phyloP scores from a whole-genome alignment of 1,140 invertebrate genomes.

The Matsumurasca onukii region DNA sequence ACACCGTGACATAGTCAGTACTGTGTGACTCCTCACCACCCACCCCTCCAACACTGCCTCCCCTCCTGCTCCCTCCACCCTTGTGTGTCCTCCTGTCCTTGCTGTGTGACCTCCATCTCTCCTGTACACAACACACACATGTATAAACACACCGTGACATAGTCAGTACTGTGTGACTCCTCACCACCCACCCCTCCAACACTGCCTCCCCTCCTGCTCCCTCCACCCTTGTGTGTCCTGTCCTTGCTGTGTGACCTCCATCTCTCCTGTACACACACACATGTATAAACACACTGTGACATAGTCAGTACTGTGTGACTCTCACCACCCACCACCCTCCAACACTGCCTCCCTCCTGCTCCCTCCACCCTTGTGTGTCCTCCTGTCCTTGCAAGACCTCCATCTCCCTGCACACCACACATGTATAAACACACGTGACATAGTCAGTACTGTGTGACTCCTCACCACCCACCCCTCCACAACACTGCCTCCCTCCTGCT shows the following conservation, averaged over 20 bases:
- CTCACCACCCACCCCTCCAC: constrained; percentile 40
- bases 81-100: constrained; percentile 54
- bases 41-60: constrained; percentile 54
- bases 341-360: constrained; percentile 57
- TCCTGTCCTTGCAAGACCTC: background rate
- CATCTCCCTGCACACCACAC: background rate
- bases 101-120: constrained; percentile 62
- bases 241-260: constrained; percentile 65
- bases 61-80: too few relatives aligned
- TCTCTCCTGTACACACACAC: constrained; percentile 54
- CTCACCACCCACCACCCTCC: constrained; percentile 42
- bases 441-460: constrained; percentile 65
- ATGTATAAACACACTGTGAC: too few relatives aligned
- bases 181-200: constrained; percentile 41
- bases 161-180: constrained; percentile 62
- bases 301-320: constrained; percentile 64
- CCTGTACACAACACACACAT: constrained; percentile 49
- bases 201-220: constrained; percentile 59
- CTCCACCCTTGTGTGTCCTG: constrained; percentile 48
- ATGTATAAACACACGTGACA: too few relatives aligned
- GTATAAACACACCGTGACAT: too few relatives aligned
- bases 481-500: constrained; percentile 58
- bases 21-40: constrained; percentile 52
- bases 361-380: too few relatives aligned
- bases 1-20: constrained; percentile 70